Evolutionary conservation across 2,888 invertebrate species (phyloP), one percentile per base, ranked within the genome.

Genomic region (Metacarcinus magister): DNA sequence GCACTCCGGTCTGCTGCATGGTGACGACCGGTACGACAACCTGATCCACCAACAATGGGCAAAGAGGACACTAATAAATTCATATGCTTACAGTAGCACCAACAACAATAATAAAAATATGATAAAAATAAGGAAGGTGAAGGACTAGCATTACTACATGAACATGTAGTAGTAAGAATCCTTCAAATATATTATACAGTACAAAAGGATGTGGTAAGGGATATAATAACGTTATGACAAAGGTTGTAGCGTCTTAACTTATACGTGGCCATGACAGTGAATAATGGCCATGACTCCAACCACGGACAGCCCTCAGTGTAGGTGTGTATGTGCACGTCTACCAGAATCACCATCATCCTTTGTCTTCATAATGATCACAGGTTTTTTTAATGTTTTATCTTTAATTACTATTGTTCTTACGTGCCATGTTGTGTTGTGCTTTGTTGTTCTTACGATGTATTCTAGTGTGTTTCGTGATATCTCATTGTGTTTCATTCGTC

Each of bases 1-100:
- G 16, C 91, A 32, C 82, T 32, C 82, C 82, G 32, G 82, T 82
- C 82, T 82, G 82, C 82, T 82, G 82, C 82, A 82, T 82, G 82
- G 82, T 8, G 28, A 32, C 28, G 32, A 8, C 28, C 13, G 32
- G 28, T 16, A 23, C 23, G 28, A 23, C n/a, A 75, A 0, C 23
- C 1, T 16, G 75, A n/a, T 0, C 28, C 7, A n/a, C 23, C n/a
- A n/a, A n/a, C 8, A 23, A n/a, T 1, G 0, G 3, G 23, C 75
- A 75, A 23, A n/a, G 23, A 28, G 75, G 75, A n/a, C n/a, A 75
- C 0, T 75, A 23, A 75, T 75, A 19, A 75, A 2, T 75, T 7
- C 2, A 19, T 54, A 19, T 13, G 54, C 8, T 32, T 13, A 28
- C 10, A 32, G 82, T 32, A 32, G 8, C 10, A 82, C 32, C 10